A percentile compares a stretch with the other conserved stretches of the same genome.
Conservation (phyloP, 2,888 invertebrate species). For the Caenorhabditis virilis region DNA sequence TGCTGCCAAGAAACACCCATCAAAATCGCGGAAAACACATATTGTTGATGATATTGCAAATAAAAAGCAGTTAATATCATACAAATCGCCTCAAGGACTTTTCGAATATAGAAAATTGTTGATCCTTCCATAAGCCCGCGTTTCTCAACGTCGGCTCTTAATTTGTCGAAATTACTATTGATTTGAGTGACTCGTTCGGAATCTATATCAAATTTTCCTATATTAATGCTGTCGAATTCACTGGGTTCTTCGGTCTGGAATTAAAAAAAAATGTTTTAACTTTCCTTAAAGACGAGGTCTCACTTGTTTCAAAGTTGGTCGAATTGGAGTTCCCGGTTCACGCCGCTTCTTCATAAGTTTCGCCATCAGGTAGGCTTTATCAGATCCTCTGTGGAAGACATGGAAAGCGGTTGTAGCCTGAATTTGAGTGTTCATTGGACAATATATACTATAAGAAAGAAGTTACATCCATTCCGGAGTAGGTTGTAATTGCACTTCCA, state of each 20-base stretch:
- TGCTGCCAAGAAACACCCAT: constrained; percentile 68
- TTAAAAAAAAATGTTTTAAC: too few relatives aligned
- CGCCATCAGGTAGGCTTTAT: constrained; percentile 59
- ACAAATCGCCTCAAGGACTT: constrained; percentile 53
- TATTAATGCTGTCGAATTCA: constrained; percentile 62
- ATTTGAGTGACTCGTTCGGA: constrained; percentile 53
- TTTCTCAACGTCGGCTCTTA: constrained; percentile 51
- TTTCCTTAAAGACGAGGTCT: too few relatives aligned
- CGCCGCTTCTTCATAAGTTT: constrained; percentile 52
- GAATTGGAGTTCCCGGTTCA: too few relatives aligned
- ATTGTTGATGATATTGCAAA: constrained; percentile 56
- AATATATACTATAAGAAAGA: neutral
- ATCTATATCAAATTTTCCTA: constrained; percentile 57
- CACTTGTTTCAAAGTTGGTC: too few relatives aligned
- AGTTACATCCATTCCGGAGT: constrained; percentile 59
- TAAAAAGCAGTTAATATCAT: constrained; percentile 56
- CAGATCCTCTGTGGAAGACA: constrained; percentile 65
- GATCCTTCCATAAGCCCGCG: constrained; percentile 57
- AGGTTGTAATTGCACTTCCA: constrained; percentile 64
- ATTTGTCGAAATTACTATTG: constrained; percentile 55
- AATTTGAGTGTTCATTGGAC: neutral
- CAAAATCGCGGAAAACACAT: constrained; percentile 59
- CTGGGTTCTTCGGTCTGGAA: constrained; percentile 20
- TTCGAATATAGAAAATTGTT: constrained; percentile 57
- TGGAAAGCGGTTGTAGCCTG: constrained; percentile 67